phyloP scores from a whole-genome alignment of 2,113 vertebrate genomes.

The Menura novaehollandiae region DNA sequence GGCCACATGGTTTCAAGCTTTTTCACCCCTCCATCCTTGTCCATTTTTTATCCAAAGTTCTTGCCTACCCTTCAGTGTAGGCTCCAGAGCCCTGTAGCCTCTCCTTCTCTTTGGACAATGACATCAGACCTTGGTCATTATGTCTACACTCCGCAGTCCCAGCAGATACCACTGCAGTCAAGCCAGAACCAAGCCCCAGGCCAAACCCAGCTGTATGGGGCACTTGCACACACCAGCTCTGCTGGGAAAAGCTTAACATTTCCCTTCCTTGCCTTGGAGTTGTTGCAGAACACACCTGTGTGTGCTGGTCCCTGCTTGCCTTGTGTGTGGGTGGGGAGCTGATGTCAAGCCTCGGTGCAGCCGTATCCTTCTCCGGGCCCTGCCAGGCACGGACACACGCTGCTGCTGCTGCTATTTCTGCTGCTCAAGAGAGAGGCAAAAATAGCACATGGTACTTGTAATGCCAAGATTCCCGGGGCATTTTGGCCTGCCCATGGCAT shows the following conservation, averaged over 20 bases:
- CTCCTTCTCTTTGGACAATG: neutral
- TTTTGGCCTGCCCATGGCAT: constrained; percentile 37
- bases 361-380: neutral
- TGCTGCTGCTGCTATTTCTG: constrained; percentile 42
- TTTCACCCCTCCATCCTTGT: neutral
- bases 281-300: neutral
- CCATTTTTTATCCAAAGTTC: neutral
- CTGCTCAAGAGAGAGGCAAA: constrained; percentile 30
- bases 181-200: neutral
- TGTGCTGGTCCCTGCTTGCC: neutral
- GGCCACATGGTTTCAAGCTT: neutral
- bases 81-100: neutral
- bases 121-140: neutral
- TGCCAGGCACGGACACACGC: neutral
- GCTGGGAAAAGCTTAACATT: neutral
- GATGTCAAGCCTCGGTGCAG: neutral
- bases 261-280: neutral
- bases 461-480: constrained; percentile 47
- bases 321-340: neutral
- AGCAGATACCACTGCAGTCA: neutral
- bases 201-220: neutral
- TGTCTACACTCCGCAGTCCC: neutral
- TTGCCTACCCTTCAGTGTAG: neutral
- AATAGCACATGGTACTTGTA: constrained; percentile 11
- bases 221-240: neutral